Conservation (phyloP, 1,140 invertebrate species). For the Brachionus paranguensis region DNA sequence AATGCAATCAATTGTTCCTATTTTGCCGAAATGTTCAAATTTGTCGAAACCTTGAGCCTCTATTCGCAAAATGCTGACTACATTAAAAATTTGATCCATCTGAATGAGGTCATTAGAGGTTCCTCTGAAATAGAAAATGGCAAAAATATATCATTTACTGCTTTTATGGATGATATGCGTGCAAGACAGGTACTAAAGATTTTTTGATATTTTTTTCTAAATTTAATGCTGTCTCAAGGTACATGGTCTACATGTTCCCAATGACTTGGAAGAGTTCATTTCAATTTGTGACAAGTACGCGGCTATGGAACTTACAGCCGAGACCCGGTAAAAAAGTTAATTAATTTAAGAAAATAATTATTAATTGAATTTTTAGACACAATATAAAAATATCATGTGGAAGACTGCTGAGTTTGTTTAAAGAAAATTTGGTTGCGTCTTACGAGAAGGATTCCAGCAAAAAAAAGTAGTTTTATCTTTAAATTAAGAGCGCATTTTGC, state of each 20-base stretch:
- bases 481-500: neutral
- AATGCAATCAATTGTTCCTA: constrained; percentile 28
- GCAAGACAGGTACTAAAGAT: neutral
- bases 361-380: neutral
- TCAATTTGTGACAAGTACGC: neutral
- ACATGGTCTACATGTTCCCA: constrained; percentile 20
- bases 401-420: neutral
- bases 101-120: neutral
- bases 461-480: neutral
- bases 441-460: neutral
- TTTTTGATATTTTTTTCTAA: neutral
- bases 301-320: constrained; percentile 23
- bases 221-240: neutral
- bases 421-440: neutral
- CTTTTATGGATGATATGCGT: constrained; percentile 24
- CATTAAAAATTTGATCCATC: neutral
- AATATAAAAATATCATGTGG: constrained; percentile 38
- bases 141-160: constrained; percentile 12
- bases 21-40: constrained; percentile 31
- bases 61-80: neutral
- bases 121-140: neutral
- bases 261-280: neutral
- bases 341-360: neutral
- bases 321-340: neutral
- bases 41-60: neutral